Evolutionary conservation across 2,888 invertebrate species (phyloP), one percentile per base, ranked within the genome.

Genomic region (Cerastis leucographa): DNA sequence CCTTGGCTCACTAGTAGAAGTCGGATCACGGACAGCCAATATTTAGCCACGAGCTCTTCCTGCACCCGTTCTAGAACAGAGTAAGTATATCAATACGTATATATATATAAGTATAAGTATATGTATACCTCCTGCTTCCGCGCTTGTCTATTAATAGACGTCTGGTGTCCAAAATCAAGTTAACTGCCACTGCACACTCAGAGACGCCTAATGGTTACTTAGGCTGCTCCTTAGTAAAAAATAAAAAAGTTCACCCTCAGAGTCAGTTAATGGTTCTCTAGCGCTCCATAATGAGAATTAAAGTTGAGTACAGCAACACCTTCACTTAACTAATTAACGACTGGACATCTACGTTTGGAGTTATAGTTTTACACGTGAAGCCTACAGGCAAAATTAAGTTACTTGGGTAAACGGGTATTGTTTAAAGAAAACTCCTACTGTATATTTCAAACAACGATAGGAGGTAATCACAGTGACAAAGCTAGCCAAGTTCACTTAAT

Each of bases 401-500:
- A 56, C 25, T 25, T 25, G 6, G 56, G 56, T 14, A 56, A 25
- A 56, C 7, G 1, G 17, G 3, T 59, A 35, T 61, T 61, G 19
- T 0, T 61, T 0, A 61, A 19, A 61, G 29, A 29, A 19, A 29
- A 29, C 29, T 61, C 29, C 9, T 29, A 61, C 29, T 19, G 4
- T 35, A 7, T 9, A 22, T 61, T 62, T 11, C 7, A 62, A 77
- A 62, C 25, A 25, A 4, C 9, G 14, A 78, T 42, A 78, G 5
- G 1, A 35, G 35, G 35, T n/a, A 42, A 51, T 42, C 46, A 69
- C 22, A 35, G 49, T 51, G 69, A 78, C 74, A 62, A 65, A 49
- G 29, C 29, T 11, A 44, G 49, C 22, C 17, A 25, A 61, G 19
- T 40, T 61, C 25, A 54, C 70, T 73, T 74, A 71, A 81, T 64